Evolutionary conservation across 2,888 invertebrate genomes (phyloP), one percentile per base, ranked within the genome.

Genomic region (Orchestes rusci): DNA sequence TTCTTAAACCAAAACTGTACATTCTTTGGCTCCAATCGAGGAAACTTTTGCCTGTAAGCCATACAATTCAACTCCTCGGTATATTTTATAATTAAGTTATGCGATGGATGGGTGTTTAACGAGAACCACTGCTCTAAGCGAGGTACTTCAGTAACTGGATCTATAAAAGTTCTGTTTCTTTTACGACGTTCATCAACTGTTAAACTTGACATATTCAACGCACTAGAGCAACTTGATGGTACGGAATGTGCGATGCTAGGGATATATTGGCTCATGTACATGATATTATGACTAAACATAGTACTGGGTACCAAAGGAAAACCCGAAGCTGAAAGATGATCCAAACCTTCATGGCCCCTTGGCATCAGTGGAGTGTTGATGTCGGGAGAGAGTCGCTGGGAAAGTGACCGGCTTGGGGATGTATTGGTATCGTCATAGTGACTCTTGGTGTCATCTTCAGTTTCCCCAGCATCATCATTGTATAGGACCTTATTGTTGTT

Each of bases 1-100:
- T 99, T 99, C 70, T 96, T 96, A 72, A 96, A 99, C 99, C 99
- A 99, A 68, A 99, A 94, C 70, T 99, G 97, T 55, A 99, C 96
- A 67, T 99, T 99, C 73, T 97, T 97, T 31, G 96, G 93, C 68
- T 97, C 97, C 51, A 99, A 75, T n/a, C 92, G 83, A 1, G 97
- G 99, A 69, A 97, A 99, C 70, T 97, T 96, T 71, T 95, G 95
- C 62, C 97, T 72, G 69, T 97, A 99, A 39, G 93, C 91, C 84
- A 95, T 94, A 52, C 87, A 80, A 69, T 99, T 99, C 57, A 99
- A 74, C 66, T 95, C 94, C 62, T 96, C 94, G 2, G 97, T 97
- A 68, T 95, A 99, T 68, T 96, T 94, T 56, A 97, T 79, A 61
- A 99, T 97, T 64, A 96, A 76, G 72, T 93, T 91, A 71, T 97